Evolutionary conservation across 2,797 vertebrate species (phyloP), one percentile per base, ranked within the genome.

Genomic region (Cygnus olor): DNA sequence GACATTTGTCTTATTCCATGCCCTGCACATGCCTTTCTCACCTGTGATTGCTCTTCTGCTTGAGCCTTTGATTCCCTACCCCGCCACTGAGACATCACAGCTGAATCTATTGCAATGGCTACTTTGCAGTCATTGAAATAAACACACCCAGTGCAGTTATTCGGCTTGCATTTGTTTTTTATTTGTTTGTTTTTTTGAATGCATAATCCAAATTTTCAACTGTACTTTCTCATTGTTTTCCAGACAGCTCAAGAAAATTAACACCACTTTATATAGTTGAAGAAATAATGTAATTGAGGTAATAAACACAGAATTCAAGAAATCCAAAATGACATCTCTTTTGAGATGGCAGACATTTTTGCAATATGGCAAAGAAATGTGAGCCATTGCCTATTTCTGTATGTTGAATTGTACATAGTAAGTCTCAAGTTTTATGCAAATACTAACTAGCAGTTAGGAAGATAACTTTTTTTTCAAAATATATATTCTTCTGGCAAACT

Each of bases 201-300:
- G 9, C 58, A 49, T 19, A 42, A 20, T 71, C 4, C 2, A 87
- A 53, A n/a, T 32, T 93, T 94, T 72, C 27, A 27, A 2, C 65
- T 80, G 14, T 70, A 74, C 58, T 91, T 94, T 91, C 32, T 88
- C 38, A 16, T 66, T 89, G 36, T 66, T 78, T 92, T 88, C 82
- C 44, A 7, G 19, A 34, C 18, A 58, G 34, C 14, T 61, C 40
- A 64, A 53, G 69, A 61, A 80, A 92, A 88, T 85, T 34, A 89
- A 40, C 44, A 40, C 19, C 11, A 14, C 4, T 9, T 40, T 9
- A 6, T 49, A 25, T 27, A 87, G 27, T 9, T 36, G 54, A 89
- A 40, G 58, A 88, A 90, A 81, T 73, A 79, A 80, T 60, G 21
- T 70, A 63, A 69, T 17, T 87, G 51, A 80, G 49, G 25, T 63